Evolutionary conservation across 2,888 invertebrate species (phyloP), one percentile per base, ranked within the genome.

Genomic region (Silvanus unidentatus): DNA sequence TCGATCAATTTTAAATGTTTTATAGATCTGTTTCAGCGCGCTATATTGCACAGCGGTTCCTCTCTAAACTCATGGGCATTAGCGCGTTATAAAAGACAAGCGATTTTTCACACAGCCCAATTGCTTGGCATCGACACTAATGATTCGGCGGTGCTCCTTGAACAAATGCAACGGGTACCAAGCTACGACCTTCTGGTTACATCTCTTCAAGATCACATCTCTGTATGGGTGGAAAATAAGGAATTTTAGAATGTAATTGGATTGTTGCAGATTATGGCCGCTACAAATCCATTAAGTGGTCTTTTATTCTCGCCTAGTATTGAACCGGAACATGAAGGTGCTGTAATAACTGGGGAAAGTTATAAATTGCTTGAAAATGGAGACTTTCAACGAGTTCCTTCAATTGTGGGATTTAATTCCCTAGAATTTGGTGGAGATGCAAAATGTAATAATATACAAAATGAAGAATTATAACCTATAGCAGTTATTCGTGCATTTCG

Each of bases 391-490:
- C 36, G 46, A 41, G 48, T 77, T 27, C 77, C 77, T 5, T 57
- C 75, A 1, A 74, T 77, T 72, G 73, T 77, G 2, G 77, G 77
- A 2, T 77, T 74, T 52, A 77, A 74, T 52, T 75, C 77, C 0
- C 66, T 74, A 57, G 76, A 76, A 64, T 68, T 51, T 14, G 14
- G 49, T 10, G 40, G 3, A 3, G 22, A 22, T 22, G 22, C 22
- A 22, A 3, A 22, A 22, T 22, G 22, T 22, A 5, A 22, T 22
- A 22, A 5, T 3, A 22, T 22, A n/a, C n/a, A n/a, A n/a, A n/a
- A n/a, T n/a, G n/a, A n/a, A n/a, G n/a, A n/a, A n/a, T n/a, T n/a
- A n/a, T n/a, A n/a, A n/a, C n/a, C n/a, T n/a, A n/a, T n/a, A n/a
- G n/a, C n/a, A n/a, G n/a, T n/a, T n/a, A n/a, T 22, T 22, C 8